Evolutionary conservation across 1,140 invertebrate species (phyloP).

Genomic region (Holcopasites calliopsidis): DNA sequence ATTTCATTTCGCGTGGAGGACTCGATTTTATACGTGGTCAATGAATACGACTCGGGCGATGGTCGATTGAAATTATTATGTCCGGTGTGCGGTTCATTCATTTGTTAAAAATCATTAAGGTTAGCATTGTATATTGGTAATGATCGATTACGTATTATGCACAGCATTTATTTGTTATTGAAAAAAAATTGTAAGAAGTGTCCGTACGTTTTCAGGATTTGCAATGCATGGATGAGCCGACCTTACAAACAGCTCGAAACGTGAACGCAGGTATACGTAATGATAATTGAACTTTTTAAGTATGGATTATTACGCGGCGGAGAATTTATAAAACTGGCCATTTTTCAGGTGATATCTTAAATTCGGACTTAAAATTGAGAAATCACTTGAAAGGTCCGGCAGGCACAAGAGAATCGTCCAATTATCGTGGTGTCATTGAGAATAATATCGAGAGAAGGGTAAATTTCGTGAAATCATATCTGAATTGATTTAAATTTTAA

Average conservation of each 20-base stretch:
- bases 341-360: constrained; percentile 22
- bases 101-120: constrained; percentile 40
- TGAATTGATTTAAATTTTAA: not conserved
- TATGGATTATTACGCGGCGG: not conserved
- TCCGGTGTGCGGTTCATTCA: constrained; percentile 8
- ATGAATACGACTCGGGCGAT: not conserved
- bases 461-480: not conserved
- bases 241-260: not conserved
- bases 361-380: constrained; percentile 29
- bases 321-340: not conserved
- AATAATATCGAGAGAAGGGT: constrained; percentile 33
- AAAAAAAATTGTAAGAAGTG: not conserved
- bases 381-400: constrained; percentile 27
- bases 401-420: constrained; percentile 6
- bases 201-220: constrained; percentile 39
- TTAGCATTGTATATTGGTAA: constrained; percentile 40
- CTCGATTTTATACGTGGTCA: not conserved
- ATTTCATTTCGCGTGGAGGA: not conserved
- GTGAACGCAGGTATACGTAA: not conserved
- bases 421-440: constrained; percentile 14
- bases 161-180: not conserved
- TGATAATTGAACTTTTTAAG: constrained; percentile 12
- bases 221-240: constrained; percentile 27
- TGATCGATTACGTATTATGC: not conserved
- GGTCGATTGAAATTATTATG: constrained; percentile 24